These are phyloP conservation scores for Hydractinia echinata DNA, from an alignment of 30 jellyfish, hydroid and myxozoan genomes.

Conservation along the genomic window DNA sequence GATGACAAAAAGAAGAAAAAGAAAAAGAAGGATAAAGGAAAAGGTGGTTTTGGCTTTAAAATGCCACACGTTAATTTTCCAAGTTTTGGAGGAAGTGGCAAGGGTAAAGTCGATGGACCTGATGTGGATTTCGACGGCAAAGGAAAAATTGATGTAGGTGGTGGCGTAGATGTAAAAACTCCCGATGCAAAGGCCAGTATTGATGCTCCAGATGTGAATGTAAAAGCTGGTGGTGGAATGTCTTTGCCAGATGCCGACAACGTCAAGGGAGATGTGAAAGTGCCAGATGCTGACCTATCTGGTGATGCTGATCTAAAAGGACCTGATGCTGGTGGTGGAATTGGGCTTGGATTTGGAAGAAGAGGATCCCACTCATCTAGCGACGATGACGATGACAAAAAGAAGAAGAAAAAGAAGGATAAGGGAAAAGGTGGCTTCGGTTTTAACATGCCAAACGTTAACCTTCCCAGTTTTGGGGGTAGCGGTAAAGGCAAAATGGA, in stretches of 20 bases:
- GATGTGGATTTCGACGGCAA: not conserved
- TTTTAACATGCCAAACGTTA: slow-evolving; percentile 26
- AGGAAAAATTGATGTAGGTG: not conserved
- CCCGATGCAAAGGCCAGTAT: slow-evolving; percentile 14
- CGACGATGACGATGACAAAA: slow-evolving; percentile 12
- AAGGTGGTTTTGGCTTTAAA: no score
- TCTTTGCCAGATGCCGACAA: slow-evolving; percentile 16
- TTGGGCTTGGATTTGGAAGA: slow-evolving; percentile 6
- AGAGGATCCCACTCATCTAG: not conserved
- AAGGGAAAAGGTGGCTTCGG: slow-evolving; percentile 31
- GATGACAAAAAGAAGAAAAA: no score
- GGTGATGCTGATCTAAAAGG: slow-evolving; percentile 26
- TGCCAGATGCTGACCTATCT: no score
- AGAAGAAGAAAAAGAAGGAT: not conserved
- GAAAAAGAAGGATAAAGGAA: no score
- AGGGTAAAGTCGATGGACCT: no score
- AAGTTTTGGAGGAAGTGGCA: no score
- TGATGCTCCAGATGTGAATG: slow-evolving; percentile 16
- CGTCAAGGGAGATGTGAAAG: not conserved
- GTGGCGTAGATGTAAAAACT: not conserved
- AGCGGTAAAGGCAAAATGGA: slow-evolving; percentile 11
- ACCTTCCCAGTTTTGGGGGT: slow-evolving; percentile 16
- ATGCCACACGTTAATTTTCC: no score
- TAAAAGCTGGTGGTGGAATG: slow-evolving; percentile 29
- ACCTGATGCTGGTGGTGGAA: slow-evolving; percentile 19